Evolutionary conservation across 2,888 invertebrate species (phyloP), one percentile per base, ranked within the genome.

Genomic region (Eulithis prunata): DNA sequence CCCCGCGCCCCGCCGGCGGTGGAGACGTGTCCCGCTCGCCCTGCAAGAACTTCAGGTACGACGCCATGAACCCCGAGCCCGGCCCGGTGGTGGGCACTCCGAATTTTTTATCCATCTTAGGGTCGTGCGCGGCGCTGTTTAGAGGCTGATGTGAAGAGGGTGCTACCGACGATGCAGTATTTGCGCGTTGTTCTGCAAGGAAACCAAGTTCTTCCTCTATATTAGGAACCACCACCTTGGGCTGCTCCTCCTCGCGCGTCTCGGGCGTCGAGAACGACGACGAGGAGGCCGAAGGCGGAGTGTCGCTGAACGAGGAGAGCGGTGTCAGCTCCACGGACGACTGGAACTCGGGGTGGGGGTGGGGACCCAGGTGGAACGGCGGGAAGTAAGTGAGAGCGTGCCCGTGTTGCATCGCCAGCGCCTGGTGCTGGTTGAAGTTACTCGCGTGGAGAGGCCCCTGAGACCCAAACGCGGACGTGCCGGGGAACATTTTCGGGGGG

Each of bases 141-240:
- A 86, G 82, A 84, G 84, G 92, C 87, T 89, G 89, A 86, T 89
- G 90, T 80, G 93, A 89, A 87, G 93, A 81, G 86, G 91, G 89
- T 90, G 89, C 92, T 90, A 90, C 91, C 88, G 88, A 83, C 75
- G 93, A 90, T 79, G 89, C 89, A 84, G 87, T 89, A 88, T 86
- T 92, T 84, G 85, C 90, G 86, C 87, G 93, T 90, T 89, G 94
- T 91, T 95, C 95, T 79, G 95, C 95, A 87, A 97, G 94, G 91
- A 97, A 97, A 87, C 96, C 96, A 82, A 97, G 94, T 91, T 97
- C 97, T 92, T 97, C 97, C 89, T 97, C 97, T 86, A 97, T 97
- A 92, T 97, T 97, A 78, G 97, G 97, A 82, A 97, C 97, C 80
- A 97, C 96, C 79, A 97, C 97, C 94, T 97, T 97, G 75, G 96